These are phyloP conservation scores for Coenonympha glycerion DNA, from an alignment of 2,888 invertebrate genomes.

Conservation along the genomic window DNA sequence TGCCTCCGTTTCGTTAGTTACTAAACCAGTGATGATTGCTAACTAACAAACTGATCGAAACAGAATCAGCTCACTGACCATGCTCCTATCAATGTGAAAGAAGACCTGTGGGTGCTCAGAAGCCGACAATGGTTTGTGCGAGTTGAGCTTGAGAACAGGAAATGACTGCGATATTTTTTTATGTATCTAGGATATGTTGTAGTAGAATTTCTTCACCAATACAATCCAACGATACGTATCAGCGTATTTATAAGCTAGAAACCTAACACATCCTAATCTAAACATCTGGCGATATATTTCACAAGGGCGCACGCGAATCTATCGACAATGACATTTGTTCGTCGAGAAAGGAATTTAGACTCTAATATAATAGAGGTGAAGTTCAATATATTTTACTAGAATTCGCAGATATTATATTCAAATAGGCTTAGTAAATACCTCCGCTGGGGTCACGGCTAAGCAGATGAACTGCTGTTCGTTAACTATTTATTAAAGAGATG, in stretches of 20 bases:
- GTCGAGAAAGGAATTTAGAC: conserved; percentile 22
- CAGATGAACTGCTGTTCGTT: conserved; percentile 21
- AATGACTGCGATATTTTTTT: too few relatives aligned
- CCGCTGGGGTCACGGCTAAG: conserved; percentile 39
- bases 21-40: too few relatives aligned
- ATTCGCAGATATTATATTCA: conserved; percentile 31
- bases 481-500: conserved; percentile 1
- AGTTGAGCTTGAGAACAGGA: too few relatives aligned
- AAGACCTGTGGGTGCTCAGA: too few relatives aligned
- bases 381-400: neutral
- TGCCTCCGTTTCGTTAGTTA: too few relatives aligned
- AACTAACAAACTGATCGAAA: too few relatives aligned
- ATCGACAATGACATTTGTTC: conserved; percentile 33
- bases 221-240: conserved; percentile 9
- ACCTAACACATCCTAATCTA: conserved; percentile 11
- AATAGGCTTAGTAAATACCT: conserved; percentile 32
- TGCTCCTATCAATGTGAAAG: too few relatives aligned
- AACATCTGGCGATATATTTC: conserved; percentile 20
- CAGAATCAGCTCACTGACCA: too few relatives aligned
- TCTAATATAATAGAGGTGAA: neutral
- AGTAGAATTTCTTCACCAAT: conserved; percentile 1
- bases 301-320: conserved; percentile 18
- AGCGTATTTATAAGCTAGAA: conserved; percentile 8
- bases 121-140: too few relatives aligned
- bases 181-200: neutral